phyloP scores from a whole-genome alignment of 1,140 invertebrate genomes.

The Sweltsa coloradensis region DNA sequence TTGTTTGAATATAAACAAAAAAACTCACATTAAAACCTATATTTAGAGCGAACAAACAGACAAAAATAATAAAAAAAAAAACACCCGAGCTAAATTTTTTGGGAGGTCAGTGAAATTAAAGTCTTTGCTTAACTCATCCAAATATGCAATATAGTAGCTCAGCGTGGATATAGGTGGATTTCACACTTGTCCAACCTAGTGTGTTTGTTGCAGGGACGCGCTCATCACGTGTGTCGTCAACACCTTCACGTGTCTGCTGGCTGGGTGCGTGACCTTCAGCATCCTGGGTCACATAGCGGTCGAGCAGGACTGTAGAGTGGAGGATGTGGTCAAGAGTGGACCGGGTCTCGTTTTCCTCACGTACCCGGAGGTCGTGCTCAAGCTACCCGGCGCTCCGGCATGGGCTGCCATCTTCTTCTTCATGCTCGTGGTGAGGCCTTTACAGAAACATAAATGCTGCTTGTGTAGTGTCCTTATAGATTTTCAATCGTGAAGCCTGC shows the following conservation, averaged over 20 bases:
- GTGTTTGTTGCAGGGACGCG: slow-evolving; percentile 38
- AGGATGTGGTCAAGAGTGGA: slow-evolving; percentile 44
- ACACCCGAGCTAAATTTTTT: too few relatives aligned
- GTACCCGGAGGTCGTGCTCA: slow-evolving; percentile 51
- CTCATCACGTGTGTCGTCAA: slow-evolving; percentile 51
- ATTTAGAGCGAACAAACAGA: too few relatives aligned
- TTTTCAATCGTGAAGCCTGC: too few relatives aligned
- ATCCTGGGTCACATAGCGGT: slow-evolving; percentile 48
- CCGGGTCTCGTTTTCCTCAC: slow-evolving; percentile 54
- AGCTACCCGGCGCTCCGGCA: slow-evolving; percentile 44
- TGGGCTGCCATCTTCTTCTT: slow-evolving; percentile 51
- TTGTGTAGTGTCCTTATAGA: too few relatives aligned
- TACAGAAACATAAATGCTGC: too few relatives aligned
- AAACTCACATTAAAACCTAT: too few relatives aligned
- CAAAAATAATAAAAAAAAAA: too few relatives aligned
- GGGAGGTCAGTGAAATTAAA: too few relatives aligned
- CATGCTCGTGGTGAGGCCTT: slow-evolving; percentile 47
- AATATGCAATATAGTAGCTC: too few relatives aligned
- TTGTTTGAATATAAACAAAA: not conserved
- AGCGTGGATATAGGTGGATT: not conserved
- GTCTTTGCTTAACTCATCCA: too few relatives aligned
- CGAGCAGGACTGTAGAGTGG: slow-evolving; percentile 36
- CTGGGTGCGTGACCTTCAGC: slow-evolving; percentile 47
- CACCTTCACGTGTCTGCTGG: slow-evolving; percentile 46
- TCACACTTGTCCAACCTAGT: not conserved